Evolutionary conservation across 2,888 invertebrate genomes (phyloP).

Genomic region (Ophion ventricosus): DNA sequence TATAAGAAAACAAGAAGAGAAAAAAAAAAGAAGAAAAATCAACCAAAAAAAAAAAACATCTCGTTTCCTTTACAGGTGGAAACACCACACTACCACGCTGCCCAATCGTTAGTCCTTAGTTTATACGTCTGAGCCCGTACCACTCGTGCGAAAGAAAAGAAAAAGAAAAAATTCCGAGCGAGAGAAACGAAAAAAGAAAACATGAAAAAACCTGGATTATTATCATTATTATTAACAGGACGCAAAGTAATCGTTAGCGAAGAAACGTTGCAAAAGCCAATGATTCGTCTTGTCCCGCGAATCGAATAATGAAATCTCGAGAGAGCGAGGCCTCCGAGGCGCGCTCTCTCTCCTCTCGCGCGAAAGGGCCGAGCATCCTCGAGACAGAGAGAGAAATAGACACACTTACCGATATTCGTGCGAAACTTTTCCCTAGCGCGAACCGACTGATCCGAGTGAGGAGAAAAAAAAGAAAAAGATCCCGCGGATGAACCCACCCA

Average conservation of each 20-base stretch:
- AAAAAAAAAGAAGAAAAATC: conserved; percentile 27
- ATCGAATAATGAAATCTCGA: conserved; percentile 76
- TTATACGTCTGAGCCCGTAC: conserved; percentile 77
- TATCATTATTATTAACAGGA: conserved; percentile 6
- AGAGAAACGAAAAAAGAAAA: conserved; percentile 68
- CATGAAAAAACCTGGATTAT: conserved; percentile 46
- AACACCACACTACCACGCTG: conserved; percentile 80
- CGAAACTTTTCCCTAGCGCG: conserved; percentile 43
- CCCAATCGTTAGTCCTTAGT: conserved; percentile 83
- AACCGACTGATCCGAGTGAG: conserved; percentile 49
- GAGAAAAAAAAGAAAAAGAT: not conserved
- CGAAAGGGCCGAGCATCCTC: conserved; percentile 56
- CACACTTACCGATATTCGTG: conserved; percentile 59
- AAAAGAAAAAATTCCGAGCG: conserved; percentile 55
- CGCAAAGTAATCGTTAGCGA: conserved; percentile 78
- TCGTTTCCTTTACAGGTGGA: conserved; percentile 78
- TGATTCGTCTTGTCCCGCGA: conserved; percentile 76
- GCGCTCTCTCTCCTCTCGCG: not conserved
- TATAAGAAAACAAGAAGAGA: conserved; percentile 23
- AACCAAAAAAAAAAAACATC: conserved; percentile 42
- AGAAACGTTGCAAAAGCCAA: conserved; percentile 68
- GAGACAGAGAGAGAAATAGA: conserved; percentile 52
- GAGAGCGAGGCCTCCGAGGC: conserved; percentile 73
- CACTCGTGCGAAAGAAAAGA: conserved; percentile 77
- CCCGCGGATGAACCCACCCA: not conserved